These are phyloP conservation scores for Griposia aprilina DNA, from an alignment of 2,888 invertebrate species.

Conservation along the genomic window DNA sequence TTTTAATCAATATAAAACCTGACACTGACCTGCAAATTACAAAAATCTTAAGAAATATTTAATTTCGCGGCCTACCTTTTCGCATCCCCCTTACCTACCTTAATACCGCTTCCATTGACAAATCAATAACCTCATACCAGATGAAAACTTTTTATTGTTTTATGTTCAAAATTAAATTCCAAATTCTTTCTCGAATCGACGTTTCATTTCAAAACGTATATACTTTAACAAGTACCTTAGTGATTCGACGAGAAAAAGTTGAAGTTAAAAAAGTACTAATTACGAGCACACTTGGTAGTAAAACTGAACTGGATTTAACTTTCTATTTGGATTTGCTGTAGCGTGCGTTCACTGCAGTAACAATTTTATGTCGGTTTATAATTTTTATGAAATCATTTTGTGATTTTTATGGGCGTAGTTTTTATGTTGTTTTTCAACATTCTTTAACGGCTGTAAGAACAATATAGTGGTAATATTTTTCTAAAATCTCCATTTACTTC, in stretches of 20 bases:
- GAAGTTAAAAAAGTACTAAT: conserved; percentile 43
- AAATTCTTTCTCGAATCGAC: background rate
- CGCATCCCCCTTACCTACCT: background rate
- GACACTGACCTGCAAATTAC: too few species aligned
- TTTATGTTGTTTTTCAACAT: background rate
- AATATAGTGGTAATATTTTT: background rate
- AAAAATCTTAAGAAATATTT: too few species aligned
- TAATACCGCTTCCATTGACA: background rate
- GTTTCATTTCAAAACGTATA: background rate
- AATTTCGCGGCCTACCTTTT: too few species aligned
- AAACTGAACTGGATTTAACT: conserved; percentile 31
- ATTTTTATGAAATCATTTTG: background rate
- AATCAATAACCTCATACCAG: background rate
- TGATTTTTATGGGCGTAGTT: background rate
- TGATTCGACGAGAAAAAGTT: conserved; percentile 19
- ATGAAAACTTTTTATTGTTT: background rate
- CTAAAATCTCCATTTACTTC: background rate
- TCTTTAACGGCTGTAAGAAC: background rate
- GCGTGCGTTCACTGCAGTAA: background rate
- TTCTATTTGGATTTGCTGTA: conserved; percentile 32
- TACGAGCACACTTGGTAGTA: conserved; percentile 29
- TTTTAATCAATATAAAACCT: too few species aligned
- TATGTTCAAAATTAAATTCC: conserved; percentile 2
- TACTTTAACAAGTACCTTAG: background rate
- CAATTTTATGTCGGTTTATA: background rate